Conservation (phyloP, 2,888 invertebrate species). For the Megalurothrips usitatus region DNA sequence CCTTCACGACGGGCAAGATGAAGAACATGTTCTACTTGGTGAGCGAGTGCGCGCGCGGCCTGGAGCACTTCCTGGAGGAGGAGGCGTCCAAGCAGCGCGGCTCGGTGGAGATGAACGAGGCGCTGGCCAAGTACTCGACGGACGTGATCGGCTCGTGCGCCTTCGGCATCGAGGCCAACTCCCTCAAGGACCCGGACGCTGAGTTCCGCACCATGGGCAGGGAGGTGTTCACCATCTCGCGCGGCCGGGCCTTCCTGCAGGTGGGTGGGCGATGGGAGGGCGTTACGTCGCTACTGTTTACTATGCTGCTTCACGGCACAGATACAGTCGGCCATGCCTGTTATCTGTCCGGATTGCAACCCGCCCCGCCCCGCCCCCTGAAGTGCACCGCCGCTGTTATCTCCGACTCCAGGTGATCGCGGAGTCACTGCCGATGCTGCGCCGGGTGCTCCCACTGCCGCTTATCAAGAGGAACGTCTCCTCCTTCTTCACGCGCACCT, state of each 20-base stretch:
- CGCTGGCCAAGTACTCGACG: constrained; percentile 1
- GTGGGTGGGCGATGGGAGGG: too few species aligned
- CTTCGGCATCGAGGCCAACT: constrained; percentile 12
- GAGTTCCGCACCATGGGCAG: constrained; percentile 7
- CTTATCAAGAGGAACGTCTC: not conserved
- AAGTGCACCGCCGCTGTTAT: too few species aligned
- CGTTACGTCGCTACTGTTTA: too few species aligned
- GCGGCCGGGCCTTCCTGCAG: not conserved
- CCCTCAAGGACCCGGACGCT: not conserved
- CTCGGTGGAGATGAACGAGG: not conserved
- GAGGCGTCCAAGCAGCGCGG: not conserved
- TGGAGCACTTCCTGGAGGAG: constrained; percentile 38
- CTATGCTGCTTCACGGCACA: too few species aligned
- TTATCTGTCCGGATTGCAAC: too few species aligned
- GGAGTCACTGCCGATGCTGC: not conserved
- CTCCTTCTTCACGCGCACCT: not conserved
- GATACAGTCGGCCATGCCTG: too few species aligned
- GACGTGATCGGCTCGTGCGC: constrained; percentile 4
- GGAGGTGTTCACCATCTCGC: not conserved
- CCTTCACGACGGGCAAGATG: constrained; percentile 51
- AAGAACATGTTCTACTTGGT: constrained; percentile 48
- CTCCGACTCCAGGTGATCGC: not conserved
- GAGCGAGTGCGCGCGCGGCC: constrained; percentile 41
- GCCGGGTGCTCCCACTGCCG: not conserved
- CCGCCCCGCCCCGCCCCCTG: too few species aligned